Conservation (phyloP, 2,113 vertebrate genomes). For the Elaphurus davidianus region DNA sequence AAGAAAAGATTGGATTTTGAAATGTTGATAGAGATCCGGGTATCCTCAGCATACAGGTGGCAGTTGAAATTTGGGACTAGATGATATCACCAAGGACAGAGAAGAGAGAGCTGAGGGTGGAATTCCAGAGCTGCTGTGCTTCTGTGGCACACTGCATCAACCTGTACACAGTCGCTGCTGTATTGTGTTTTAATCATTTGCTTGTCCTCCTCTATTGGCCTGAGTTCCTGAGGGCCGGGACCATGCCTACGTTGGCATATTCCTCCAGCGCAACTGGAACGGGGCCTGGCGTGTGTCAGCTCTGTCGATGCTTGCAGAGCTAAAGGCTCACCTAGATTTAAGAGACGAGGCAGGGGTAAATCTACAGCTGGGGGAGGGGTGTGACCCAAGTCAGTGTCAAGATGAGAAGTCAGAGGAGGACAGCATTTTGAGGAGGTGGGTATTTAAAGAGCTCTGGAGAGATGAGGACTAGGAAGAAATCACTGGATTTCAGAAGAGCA, state of each 20-base stretch:
- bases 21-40: not conserved
- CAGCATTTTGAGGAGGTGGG: not conserved
- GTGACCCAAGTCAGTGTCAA: not conserved
- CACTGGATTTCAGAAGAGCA: not conserved
- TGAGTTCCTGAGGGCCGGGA: not conserved
- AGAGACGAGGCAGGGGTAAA: not conserved
- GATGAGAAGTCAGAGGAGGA: not conserved
- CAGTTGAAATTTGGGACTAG: not conserved
- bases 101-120: not conserved
- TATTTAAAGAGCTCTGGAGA: not conserved
- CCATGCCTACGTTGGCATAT: not conserved
- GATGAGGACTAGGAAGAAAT: not conserved
- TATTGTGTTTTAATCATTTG: not conserved
- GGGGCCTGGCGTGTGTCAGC: not conserved
- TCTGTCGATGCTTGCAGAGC: not conserved
- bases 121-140: not conserved
- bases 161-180: not conserved
- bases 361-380: not conserved
- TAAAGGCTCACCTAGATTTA: not conserved
- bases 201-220: not conserved
- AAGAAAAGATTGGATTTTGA: not conserved
- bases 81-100: not conserved
- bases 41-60: not conserved
- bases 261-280: not conserved
- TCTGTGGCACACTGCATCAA: not conserved